phyloP scores from a whole-genome alignment of 2,797 vertebrate genomes.

The Micrastur ruficollis region DNA sequence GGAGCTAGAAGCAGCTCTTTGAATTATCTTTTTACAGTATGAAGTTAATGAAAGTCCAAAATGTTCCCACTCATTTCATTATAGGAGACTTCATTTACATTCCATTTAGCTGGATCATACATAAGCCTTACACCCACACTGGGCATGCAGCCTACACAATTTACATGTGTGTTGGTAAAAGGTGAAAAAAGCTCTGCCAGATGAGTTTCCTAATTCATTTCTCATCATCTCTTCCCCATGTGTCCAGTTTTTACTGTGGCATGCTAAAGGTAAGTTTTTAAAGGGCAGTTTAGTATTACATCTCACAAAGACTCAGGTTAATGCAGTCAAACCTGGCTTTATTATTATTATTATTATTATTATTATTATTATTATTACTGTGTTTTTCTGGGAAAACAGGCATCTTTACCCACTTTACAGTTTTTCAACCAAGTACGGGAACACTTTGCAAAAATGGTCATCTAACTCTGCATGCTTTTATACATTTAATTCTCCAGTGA shows the following conservation, averaged over 20 bases:
- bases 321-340: background rate
- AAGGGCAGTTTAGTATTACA: background rate
- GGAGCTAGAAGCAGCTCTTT: background rate
- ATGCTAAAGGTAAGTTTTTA: background rate
- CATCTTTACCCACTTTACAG: background rate
- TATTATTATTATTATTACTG: background rate
- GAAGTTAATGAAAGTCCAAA: slow-evolving; percentile 16
- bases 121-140: slow-evolving; percentile 11
- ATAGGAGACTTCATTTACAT: slow-evolving; percentile 37
- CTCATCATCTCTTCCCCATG: background rate
- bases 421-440: background rate
- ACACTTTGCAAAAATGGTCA: background rate
- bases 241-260: background rate
- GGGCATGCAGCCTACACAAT: background rate
- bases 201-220: background rate
- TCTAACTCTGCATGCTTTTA: background rate
- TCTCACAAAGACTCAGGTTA: background rate
- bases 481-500: background rate
- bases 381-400: background rate
- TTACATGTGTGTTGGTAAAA: slow-evolving; percentile 24
- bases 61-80: slow-evolving; percentile 37
- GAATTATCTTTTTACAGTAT: slow-evolving; percentile 6
- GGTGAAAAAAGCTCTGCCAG: slow-evolving; percentile 1
- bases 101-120: slow-evolving; percentile 46
- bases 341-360: background rate